These are phyloP conservation scores for Sebastes goodei DNA, from an alignment of 2,797 vertebrate species.

Conservation along the genomic window DNA sequence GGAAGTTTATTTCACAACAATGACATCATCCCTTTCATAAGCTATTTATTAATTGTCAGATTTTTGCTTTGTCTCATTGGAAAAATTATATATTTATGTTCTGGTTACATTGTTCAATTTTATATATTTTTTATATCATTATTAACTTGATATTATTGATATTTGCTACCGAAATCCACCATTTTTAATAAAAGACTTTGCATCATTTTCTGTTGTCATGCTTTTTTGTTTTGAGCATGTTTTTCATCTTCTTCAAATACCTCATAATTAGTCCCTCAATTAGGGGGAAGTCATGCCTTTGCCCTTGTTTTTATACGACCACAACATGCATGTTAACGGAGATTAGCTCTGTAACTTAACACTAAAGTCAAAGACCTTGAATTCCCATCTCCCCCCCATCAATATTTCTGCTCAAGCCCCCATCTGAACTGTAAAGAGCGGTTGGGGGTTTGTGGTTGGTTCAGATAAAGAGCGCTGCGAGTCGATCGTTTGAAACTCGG, in stretches of 20 bases:
- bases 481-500: conserved; percentile 60
- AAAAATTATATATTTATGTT: background rate
- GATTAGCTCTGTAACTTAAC: conserved; percentile 62
- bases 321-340: conserved; percentile 57
- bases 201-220: conserved; percentile 53
- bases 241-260: conserved; percentile 54
- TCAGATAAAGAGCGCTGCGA: conserved; percentile 67
- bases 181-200: conserved; percentile 68
- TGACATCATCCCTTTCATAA: background rate
- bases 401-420: conserved; percentile 45
- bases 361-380: conserved; percentile 66
- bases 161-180: conserved; percentile 10
- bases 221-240: conserved; percentile 14
- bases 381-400: conserved; percentile 52
- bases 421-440: conserved; percentile 59
- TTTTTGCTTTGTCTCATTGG: conserved; percentile 7
- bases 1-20: no score
- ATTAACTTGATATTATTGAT: background rate
- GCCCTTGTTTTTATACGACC: conserved; percentile 54
- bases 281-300: conserved; percentile 31
- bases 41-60: conserved; percentile 54
- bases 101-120: background rate
- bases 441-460: conserved; percentile 66
- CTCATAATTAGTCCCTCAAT: conserved; percentile 56
- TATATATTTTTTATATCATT: background rate